Base-by-base conservation (phyloP, 1,140 invertebrate species). In the Drosophila lacteicornis region DNA sequence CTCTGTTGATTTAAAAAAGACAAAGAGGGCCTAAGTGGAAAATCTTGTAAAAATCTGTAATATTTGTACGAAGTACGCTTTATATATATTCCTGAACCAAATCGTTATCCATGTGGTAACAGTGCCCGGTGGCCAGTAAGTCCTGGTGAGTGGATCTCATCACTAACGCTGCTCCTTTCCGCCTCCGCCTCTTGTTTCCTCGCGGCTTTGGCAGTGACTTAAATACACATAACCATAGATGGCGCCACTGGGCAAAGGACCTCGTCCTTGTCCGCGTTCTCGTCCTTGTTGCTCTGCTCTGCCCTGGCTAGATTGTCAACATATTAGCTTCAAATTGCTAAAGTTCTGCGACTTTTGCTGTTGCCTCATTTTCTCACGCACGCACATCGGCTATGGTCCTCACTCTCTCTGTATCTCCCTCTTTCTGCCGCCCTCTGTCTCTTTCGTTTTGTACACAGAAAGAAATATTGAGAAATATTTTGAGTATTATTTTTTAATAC, bases 281-380 rank as follows among this genome's bases (percentile, higher is more conserved):
- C 19, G 15, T 51, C 40, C 62, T 33, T 40, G 22, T 27, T 11
- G 43, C n/a, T n/a, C 15, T 15, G 25, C 43, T 25, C 40, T 38
- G 33, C 17, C 61, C 8, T 51, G 74, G 56, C 61, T 60, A 85
- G 85, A 90, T 90, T 90, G 85, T 90, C 85, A 90, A 90, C 85
- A 90, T 90, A 88, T 88, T 88, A 90, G 85, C 85, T 90, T 90
- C 85, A 90, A 90, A 90, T 90, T 90, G 85, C 85, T 79, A 90
- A 90, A 90, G 85, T 90, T 90, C 85, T 85, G 84, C 84, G 81
- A 88, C 85, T 88, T 87, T 88, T 90, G 84, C 78, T 75, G 74
- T 84, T 84, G 80, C 61, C 85, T 88, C 84, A 88, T 88, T 88
- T 88, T 81, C 80, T 69, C 74, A 66, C 45, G 49, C 77, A 71